These are phyloP conservation scores for Aphaenogaster rudis DNA, from an alignment of 1,140 invertebrate genomes.

Conservation along the genomic window DNA sequence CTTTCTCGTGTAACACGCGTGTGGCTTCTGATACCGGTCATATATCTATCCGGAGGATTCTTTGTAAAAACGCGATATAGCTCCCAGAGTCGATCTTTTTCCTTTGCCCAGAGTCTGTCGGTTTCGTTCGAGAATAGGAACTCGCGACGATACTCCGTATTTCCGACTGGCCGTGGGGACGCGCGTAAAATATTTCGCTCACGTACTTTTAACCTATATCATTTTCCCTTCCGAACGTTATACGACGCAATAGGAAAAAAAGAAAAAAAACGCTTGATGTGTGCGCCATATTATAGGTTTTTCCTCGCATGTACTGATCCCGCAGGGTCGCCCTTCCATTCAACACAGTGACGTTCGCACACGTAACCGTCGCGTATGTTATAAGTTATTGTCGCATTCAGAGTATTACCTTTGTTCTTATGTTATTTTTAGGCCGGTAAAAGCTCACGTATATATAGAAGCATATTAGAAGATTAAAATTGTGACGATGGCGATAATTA, in stretches of 20 bases:
- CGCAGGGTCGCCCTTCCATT: constrained; percentile 32
- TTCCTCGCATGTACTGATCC: constrained; percentile 58
- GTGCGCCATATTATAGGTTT: constrained; percentile 65
- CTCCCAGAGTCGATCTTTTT: constrained; percentile 41
- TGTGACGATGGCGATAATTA: neutral
- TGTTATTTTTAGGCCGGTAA: neutral
- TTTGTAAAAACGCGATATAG: constrained; percentile 52
- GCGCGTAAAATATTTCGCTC: constrained; percentile 77
- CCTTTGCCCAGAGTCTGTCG: constrained; percentile 25
- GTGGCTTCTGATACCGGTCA: constrained; percentile 31
- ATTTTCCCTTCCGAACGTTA: constrained; percentile 76
- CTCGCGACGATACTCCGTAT: constrained; percentile 64
- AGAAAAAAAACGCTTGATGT: constrained; percentile 42
- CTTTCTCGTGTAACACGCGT: constrained; percentile 40
- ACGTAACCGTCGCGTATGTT: constrained; percentile 28
- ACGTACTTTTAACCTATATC: constrained; percentile 81
- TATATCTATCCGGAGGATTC: constrained; percentile 41
- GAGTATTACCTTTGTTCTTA: constrained; percentile 7
- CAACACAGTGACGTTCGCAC: constrained; percentile 17
- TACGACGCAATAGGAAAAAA: constrained; percentile 56
- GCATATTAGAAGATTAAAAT: neutral
- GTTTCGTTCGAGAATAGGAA: constrained; percentile 64
- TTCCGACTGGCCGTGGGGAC: constrained; percentile 68
- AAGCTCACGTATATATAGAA: neutral
- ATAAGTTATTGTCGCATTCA: constrained; percentile 34